Base-by-base conservation (phyloP, 1,140 invertebrate species). In the Drosophila malerkotliana region DNA sequence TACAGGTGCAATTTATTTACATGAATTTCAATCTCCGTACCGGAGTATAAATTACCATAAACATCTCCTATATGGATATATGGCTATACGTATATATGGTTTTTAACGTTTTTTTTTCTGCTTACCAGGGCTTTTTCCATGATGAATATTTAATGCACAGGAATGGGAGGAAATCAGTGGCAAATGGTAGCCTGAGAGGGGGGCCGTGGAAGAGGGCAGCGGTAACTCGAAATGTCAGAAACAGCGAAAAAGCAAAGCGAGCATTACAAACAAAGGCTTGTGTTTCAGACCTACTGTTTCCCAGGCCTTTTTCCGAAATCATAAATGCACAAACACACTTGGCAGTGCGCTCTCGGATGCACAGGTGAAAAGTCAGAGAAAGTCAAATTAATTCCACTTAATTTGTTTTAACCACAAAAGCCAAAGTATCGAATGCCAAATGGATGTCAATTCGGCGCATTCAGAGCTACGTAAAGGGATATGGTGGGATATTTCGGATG, bases 351-450 rank as follows among this genome's bases (percentile, higher is more conserved):
- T 30, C 15, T n/a, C 14, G 55, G 76, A 73, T 85, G 81, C 76
- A 84, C 76, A 84, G 80, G 76, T 84, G 80, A 84, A 85, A 85
- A 85, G 81, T 71, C 81, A 85, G 77, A 72, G 72, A 63, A 59
- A 74, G 57, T 48, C 76, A 67, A 74, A 85, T 85, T 85, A 85
- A 85, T 85, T 85, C 81, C 81, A 80, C 81, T 85, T 85, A 85
- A 85, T 85, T 85, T 85, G 81, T 71, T 80, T 84, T 80, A 77
- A 85, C 81, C 81, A 71, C 81, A 85, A 71, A 77, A 84, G 67
- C 75, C 80, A 64, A 57, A 51, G 49, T 45, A 57, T 47, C 44
- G 76, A 72, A 73, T 64, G 28, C 62, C 58, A 62, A 74, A 59
- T 69, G 67, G 51, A 34, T 69, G 64, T 71, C 64, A 71, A 28